Evolutionary conservation across 2,113 vertebrate species (phyloP), one percentile per base, ranked within the genome.

Genomic region (Anolis sagrei): DNA sequence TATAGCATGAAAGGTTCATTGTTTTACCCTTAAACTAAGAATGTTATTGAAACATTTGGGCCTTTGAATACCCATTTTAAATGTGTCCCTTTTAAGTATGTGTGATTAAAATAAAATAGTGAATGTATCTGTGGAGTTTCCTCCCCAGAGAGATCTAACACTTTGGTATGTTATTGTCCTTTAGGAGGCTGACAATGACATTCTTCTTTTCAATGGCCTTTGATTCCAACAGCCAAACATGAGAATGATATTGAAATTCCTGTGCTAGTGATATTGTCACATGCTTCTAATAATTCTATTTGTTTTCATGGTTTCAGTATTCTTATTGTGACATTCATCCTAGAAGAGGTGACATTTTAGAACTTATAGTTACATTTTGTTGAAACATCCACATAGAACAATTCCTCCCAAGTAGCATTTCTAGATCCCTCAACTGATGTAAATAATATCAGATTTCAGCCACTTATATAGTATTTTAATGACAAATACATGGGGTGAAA

Each of bases 61-160:
- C n/a, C 10, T 49, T 69, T 49, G 39, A 36, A 82, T 18, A 48
- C 21, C 4, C 5, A 29, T 76, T 72, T n/a, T 16, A 72, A 10
- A 25, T 21, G 51, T 19, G 2, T 34, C 80, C 27, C 48, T 70
- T 48, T 82, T 72, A n/a, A 70, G 11, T 9, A 72, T 32, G 18
- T 11, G 34, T 54, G n/a, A 82, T 72, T 82, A 72, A 82, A 82
- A 70, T 51, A 34, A 62, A 69, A 81, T 32, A 70, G 68, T 34
- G 79, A 81, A 51, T n/a, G 51, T 54, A 72, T 72, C 36, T 34
- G 48, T 82, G 80, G 48, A 72, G 70, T 72, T 54, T n/a, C 23
- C n/a, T 72, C 13, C 23, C 44, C 5, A 51, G 32, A 5, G 48
- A 51, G 44, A 72, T 54, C 19, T 21, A 21, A 54, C 10, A 82